These are phyloP conservation scores for Scaptomyza polygonia DNA, from an alignment of 2,888 invertebrate species.

Conservation along the genomic window DNA sequence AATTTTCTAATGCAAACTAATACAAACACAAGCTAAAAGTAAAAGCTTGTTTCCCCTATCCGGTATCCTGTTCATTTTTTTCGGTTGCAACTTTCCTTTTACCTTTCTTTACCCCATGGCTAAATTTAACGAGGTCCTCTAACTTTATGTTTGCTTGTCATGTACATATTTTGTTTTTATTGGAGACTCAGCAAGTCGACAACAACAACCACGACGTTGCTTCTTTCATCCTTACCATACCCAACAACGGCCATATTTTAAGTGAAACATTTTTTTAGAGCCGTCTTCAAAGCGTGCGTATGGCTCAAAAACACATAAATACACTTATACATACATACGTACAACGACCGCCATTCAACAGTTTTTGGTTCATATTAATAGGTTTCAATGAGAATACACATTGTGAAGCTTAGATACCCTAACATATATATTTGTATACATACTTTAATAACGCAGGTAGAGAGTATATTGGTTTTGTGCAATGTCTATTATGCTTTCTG, in stretches of 20 bases:
- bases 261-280: conserved; percentile 79
- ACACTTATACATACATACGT: conserved; percentile 1
- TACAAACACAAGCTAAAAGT: conserved; percentile 31
- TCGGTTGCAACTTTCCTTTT: conserved; percentile 10
- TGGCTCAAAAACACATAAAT: conserved; percentile 1
- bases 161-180: conserved; percentile 78
- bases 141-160: conserved; percentile 80
- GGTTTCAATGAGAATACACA: not conserved
- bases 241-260: conserved; percentile 44
- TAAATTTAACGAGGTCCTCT: conserved; percentile 76
- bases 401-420: conserved; percentile 3
- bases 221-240: too few species aligned
- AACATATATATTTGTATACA: not conserved
- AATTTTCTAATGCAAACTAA: conserved; percentile 24
- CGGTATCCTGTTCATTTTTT: too few species aligned
- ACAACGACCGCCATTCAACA: conserved; percentile 50
- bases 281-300: conserved; percentile 31
- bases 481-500: too few species aligned
- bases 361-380: conserved; percentile 61
- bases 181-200: conserved; percentile 38
- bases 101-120: conserved; percentile 67
- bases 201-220: not conserved
- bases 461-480: too few species aligned
- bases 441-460: too few species aligned
- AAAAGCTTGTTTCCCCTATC: conserved; percentile 57